These are phyloP conservation scores for Cyanoramphus novaezelandiae DNA, from an alignment of 2,113 vertebrate genomes.

Conservation along the genomic window DNA sequence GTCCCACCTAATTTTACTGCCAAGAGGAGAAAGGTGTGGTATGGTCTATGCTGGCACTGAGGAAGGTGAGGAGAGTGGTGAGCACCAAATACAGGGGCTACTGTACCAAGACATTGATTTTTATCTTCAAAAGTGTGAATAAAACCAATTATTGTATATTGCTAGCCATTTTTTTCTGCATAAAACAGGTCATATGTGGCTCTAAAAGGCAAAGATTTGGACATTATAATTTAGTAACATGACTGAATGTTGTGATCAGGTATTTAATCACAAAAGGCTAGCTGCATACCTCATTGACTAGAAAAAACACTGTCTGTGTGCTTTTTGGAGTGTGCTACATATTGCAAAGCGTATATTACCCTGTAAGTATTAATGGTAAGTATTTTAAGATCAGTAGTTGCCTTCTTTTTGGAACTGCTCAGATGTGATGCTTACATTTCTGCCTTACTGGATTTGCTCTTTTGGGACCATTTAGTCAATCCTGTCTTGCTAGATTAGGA, in stretches of 20 bases:
- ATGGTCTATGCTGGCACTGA: not conserved
- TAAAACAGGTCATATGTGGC: not conserved
- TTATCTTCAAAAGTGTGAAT: not conserved
- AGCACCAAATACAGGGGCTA: not conserved
- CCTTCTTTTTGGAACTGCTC: not conserved
- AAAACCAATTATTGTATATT: not conserved
- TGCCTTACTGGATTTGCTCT: not conserved
- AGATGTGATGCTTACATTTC: not conserved
- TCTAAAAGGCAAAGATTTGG: not conserved
- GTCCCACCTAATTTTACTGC: not conserved
- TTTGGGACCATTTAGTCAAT: not conserved
- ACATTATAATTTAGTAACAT: conserved; percentile 7
- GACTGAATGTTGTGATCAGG: not conserved
- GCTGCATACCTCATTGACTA: conserved; percentile 31
- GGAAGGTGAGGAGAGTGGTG: not conserved
- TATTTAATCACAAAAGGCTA: conserved; percentile 30
- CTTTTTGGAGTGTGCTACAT: not conserved
- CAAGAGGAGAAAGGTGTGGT: not conserved
- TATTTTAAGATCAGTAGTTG: not conserved
- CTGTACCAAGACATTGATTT: not conserved
- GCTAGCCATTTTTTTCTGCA: not conserved
- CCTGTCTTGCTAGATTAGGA: not conserved
- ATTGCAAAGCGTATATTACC: not conserved
- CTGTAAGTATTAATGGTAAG: not conserved
- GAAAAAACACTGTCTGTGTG: not conserved